Base-by-base conservation (phyloP, 2,888 invertebrate genomes). In the Byasa hedistus region DNA sequence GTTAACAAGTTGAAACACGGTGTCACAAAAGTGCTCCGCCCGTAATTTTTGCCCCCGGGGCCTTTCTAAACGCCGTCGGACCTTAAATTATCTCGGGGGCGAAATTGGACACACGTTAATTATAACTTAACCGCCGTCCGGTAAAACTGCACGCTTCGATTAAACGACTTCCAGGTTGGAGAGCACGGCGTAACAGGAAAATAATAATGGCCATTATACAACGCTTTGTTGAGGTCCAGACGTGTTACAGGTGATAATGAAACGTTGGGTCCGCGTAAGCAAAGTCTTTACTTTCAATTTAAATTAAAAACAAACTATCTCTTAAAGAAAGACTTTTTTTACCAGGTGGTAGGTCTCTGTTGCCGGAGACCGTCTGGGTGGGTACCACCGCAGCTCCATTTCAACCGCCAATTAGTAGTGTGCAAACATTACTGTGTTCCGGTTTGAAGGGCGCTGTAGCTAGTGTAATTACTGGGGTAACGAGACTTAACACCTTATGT, bases 61-160 rank as follows among this genome's bases (percentile, higher is more conserved):
- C 61, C 65, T 69, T 71, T 69, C 72, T 74, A 75, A 72, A 71
- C 71, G 78, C 79, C 74, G 80, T 80, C 85, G 82, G 81, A 84
- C 81, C 81, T 77, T 76, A 80, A 83, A 86, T 87, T 82, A 85
- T 84, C 81, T 80, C 79, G 75, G 75, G 32, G 74, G 72, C 73
- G 71, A 78, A 83, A 83, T 81, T 82, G 84, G 79, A 81, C 79
- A 78, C 73, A 76, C 82, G 80, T 86, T 88, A 88, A 89, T 89
- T 88, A 86, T 87, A 87, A 88, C 85, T 87, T 87, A 79, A 73
- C 70, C 73, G 75, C 80, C 79, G 81, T 82, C 78, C 80, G 75
- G 76, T 77, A 78, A 83, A 83, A 84, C 78, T 78, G 80, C 79
- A 79, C 78, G 78, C 78, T 79, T 83, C 80, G 84, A 85, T 86